Percentiles rank a stretch among this genome's conserved stretches.
These are phyloP conservation scores for Meles meles DNA, from an alignment of 2,113 vertebrate species.

Conservation along the genomic window DNA sequence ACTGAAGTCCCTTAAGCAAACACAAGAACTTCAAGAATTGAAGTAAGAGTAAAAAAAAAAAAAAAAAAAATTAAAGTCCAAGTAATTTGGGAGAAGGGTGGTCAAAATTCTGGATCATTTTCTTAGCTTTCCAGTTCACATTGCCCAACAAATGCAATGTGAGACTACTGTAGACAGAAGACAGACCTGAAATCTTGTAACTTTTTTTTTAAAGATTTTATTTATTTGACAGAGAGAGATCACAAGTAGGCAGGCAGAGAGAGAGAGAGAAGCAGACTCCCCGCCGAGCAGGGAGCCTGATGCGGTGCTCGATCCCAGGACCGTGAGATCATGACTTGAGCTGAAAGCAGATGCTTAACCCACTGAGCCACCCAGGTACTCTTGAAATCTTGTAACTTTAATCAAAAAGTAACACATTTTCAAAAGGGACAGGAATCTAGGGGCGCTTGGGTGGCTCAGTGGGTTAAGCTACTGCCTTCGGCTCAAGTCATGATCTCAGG, in stretches of 20 bases:
- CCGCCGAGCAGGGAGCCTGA: too few relatives aligned
- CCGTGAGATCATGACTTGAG: too few relatives aligned
- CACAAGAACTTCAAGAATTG: background rate
- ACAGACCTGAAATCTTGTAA: background rate
- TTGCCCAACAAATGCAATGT: background rate
- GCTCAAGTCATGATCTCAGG: background rate
- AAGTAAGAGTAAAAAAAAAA: background rate
- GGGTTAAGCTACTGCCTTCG: background rate
- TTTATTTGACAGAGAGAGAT: too few relatives aligned
- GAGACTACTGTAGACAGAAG: background rate
- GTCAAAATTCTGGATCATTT: background rate
- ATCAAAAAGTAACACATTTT: background rate
- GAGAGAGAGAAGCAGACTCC: too few relatives aligned
- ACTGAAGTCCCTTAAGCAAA: background rate
- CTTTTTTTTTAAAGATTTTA: too few relatives aligned
- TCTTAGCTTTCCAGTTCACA: background rate
- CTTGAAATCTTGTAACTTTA: background rate
- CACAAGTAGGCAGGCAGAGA: too few relatives aligned
- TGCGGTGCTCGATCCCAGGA: too few relatives aligned
- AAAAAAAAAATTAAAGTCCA: conserved; percentile 1
- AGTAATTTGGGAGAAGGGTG: background rate
- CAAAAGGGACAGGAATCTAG: background rate
- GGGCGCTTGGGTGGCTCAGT: background rate
- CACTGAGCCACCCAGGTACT: too few relatives aligned
- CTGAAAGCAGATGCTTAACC: too few relatives aligned